These are phyloP conservation scores for Sciurus vulgaris DNA, from an alignment of 2,797 vertebrate species.

Conservation along the genomic window DNA sequence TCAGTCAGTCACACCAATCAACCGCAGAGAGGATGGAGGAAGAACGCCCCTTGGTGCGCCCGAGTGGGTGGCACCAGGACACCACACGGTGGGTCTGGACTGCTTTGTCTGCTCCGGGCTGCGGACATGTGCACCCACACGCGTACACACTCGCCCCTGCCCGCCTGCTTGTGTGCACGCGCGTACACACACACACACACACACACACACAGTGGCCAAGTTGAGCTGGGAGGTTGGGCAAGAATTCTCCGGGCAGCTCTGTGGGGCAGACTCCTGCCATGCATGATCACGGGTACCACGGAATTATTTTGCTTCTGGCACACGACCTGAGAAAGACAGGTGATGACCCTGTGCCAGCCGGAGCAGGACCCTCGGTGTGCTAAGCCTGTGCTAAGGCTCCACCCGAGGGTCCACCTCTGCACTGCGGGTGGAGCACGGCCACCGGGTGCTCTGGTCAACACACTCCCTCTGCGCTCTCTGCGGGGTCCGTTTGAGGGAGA, in stretches of 20 bases:
- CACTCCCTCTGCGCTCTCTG: not conserved
- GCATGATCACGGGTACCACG: not conserved
- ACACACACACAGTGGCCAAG: not conserved
- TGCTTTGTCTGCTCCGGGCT: not conserved
- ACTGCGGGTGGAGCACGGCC: not conserved
- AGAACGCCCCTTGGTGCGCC: accelerated
- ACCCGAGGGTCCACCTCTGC: not conserved
- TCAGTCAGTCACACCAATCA: accelerated
- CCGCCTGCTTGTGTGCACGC: no score
- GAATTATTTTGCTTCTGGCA: not conserved
- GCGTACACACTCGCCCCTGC: no score
- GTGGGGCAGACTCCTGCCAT: not conserved
- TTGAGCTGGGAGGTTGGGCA: not conserved
- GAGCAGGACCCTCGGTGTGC: not conserved
- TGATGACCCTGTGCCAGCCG: accelerated
- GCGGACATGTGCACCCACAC: not conserved
- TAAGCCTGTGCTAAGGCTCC: not conserved
- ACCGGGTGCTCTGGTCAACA: not conserved
- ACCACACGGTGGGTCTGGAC: not conserved
- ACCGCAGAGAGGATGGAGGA: accelerated
- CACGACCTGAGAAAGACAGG: not conserved
- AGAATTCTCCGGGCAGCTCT: not conserved
- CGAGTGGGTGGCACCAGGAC: not conserved
- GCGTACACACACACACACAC: no score
- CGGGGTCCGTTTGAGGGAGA: no score